Evolutionary conservation across 1,140 invertebrate species (phyloP).

Genomic region (Drosophila setifemur): DNA sequence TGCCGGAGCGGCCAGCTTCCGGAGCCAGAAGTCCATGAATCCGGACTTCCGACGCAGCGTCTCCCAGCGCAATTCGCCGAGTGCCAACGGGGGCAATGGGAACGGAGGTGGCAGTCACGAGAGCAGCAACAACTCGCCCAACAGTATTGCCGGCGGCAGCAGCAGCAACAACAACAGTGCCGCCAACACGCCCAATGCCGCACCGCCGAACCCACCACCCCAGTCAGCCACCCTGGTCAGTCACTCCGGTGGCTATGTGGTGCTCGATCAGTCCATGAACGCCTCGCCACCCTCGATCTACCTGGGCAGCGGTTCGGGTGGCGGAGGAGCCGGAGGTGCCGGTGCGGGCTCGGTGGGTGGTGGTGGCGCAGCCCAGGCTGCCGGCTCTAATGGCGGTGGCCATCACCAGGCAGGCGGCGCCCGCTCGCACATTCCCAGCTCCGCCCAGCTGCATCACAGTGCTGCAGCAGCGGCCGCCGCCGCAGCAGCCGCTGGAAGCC

Average conservation of each 20-base stretch:
- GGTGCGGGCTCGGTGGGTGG: not conserved
- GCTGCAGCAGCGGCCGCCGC: conserved; percentile 69
- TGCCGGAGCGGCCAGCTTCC: conserved; percentile 70
- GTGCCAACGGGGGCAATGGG: conserved; percentile 65
- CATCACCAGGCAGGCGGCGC: conserved; percentile 26
- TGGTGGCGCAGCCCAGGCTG: conserved; percentile 3
- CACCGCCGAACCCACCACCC: conserved; percentile 17
- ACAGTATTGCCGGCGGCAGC: conserved; percentile 75
- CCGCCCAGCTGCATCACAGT: conserved; percentile 75
- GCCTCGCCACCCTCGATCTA: conserved; percentile 60
- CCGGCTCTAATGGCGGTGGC: conserved; percentile 34
- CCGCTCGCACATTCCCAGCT: conserved; percentile 78
- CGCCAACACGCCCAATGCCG: conserved; percentile 66
- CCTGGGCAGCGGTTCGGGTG: conserved; percentile 26
- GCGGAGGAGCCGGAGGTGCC: not conserved
- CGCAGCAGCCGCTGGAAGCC: conserved; percentile 49
- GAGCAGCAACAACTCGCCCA: conserved; percentile 81
- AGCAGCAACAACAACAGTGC: conserved; percentile 57
- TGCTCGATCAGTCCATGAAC: conserved; percentile 60
- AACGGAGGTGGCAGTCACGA: conserved; percentile 67
- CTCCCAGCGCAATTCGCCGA: conserved; percentile 79
- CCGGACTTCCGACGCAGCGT: conserved; percentile 73
- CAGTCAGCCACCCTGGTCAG: conserved; percentile 5
- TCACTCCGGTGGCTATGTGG: conserved; percentile 52
- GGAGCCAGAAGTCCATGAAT: conserved; percentile 71